phyloP scores from a whole-genome alignment of 1,140 invertebrate species.

The Drosophila serrata region DNA sequence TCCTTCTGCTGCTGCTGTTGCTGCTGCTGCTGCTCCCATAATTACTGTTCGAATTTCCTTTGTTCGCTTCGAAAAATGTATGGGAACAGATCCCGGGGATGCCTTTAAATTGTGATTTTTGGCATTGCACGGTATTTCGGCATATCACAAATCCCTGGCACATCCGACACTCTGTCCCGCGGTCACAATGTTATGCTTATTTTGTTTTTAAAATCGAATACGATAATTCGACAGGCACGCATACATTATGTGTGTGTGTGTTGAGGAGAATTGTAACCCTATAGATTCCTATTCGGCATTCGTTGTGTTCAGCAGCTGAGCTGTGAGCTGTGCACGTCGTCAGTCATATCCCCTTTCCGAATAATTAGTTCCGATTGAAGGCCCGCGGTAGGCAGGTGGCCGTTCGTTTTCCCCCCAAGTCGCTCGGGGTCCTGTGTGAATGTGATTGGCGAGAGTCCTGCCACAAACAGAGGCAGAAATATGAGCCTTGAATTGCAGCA shows the following conservation, averaged over 20 bases:
- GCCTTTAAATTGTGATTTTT: constrained; percentile 8
- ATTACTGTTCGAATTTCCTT: constrained; percentile 69
- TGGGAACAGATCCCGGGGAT: constrained; percentile 1
- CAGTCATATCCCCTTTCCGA: constrained; percentile 43
- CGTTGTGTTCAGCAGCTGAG: not conserved
- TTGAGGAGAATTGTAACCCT: too few relatives aligned
- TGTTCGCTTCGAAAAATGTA: constrained; percentile 28
- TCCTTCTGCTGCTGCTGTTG: constrained; percentile 28
- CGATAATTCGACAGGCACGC: too few relatives aligned
- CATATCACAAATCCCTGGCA: constrained; percentile 28
- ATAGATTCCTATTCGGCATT: not conserved
- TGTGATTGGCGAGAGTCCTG: not conserved
- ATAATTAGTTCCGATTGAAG: constrained; percentile 39
- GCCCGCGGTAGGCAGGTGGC: not conserved
- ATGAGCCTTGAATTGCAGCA: not conserved
- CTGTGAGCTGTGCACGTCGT: constrained; percentile 14
- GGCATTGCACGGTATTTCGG: too few relatives aligned
- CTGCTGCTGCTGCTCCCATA: constrained; percentile 39
- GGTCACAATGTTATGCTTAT: constrained; percentile 46
- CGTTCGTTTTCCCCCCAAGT: not conserved
- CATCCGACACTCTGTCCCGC: too few relatives aligned
- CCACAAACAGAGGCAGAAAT: not conserved
- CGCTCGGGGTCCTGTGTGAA: not conserved
- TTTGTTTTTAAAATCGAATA: constrained; percentile 54
- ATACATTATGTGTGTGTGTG: too few relatives aligned